These are phyloP conservation scores for Euclidia mi DNA, from an alignment of 2,888 invertebrate species.

Conservation along the genomic window DNA sequence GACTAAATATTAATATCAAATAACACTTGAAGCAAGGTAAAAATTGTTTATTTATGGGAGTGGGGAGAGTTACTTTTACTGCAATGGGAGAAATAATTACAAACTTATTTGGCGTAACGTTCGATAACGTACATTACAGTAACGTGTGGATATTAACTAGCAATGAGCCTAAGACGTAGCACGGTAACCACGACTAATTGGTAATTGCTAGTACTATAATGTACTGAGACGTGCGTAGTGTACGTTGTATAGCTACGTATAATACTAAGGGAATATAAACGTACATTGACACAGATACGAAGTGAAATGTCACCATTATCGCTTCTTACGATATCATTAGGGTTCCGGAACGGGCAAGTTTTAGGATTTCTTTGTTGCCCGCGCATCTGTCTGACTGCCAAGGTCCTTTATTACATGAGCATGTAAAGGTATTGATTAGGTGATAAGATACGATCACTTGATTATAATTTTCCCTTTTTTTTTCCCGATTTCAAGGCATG, in stretches of 20 bases:
- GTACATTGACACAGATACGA: too few species aligned
- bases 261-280: neutral
- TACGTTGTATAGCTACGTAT: neutral
- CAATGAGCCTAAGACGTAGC: conserved; percentile 10
- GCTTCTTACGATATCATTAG: too few species aligned
- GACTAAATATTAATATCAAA: neutral
- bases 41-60: neutral
- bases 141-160: conserved; percentile 17
- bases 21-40: neutral
- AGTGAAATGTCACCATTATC: too few species aligned
- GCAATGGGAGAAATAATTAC: neutral
- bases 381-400: too few species aligned
- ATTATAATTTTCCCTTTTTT: too few species aligned
- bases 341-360: too few species aligned
- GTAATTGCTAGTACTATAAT: conserved; percentile 7
- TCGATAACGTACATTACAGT: conserved; percentile 12
- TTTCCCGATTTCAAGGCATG: too few species aligned
- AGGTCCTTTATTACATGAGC: too few species aligned
- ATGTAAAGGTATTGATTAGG: too few species aligned
- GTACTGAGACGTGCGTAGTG: neutral
- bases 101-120: conserved; percentile 1
- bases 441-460: too few species aligned
- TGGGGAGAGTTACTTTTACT: conserved; percentile 2
- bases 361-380: too few species aligned
- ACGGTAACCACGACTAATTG: conserved; percentile 20